Evolutionary conservation across 2,888 invertebrate genomes (phyloP).

Genomic region (Salticus scenicus): DNA sequence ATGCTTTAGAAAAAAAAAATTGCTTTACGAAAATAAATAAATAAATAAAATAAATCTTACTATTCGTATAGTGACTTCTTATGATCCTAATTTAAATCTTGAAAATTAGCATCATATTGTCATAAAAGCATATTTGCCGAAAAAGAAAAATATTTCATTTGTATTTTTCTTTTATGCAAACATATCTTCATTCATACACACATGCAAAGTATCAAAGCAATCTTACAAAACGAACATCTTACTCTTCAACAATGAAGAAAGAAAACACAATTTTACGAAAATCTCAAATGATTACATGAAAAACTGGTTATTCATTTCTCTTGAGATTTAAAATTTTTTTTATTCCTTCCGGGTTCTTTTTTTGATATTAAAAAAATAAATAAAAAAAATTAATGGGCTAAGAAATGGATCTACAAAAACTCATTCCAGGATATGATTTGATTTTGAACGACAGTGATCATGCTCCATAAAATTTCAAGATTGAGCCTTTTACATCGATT

Average conservation of each 20-base stretch:
- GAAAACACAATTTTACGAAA: slow-evolving; percentile 62
- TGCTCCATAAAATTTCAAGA: slow-evolving; percentile 65
- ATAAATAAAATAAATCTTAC: too few relatives aligned
- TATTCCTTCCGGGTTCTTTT: neutral
- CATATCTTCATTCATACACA: neutral
- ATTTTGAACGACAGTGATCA: slow-evolving; percentile 67
- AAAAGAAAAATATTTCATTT: too few relatives aligned
- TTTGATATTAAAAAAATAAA: neutral
- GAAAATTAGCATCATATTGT: too few relatives aligned
- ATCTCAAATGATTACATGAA: slow-evolving; percentile 50
- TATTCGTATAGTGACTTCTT: too few relatives aligned
- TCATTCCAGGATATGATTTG: slow-evolving; percentile 64
- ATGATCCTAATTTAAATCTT: too few relatives aligned
- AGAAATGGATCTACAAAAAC: slow-evolving; percentile 38
- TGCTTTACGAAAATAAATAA: too few relatives aligned
- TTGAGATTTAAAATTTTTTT: neutral
- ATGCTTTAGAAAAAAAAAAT: too few relatives aligned
- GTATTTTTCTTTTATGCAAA: too few relatives aligned
- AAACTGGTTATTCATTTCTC: neutral
- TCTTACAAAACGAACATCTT: slow-evolving; percentile 7
- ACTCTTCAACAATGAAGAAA: slow-evolving; percentile 53
- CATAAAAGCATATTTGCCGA: too few relatives aligned
- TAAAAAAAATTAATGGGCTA: slow-evolving; percentile 9
- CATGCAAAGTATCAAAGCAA: slow-evolving; percentile 41
- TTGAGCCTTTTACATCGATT: slow-evolving; percentile 55